Conservation (phyloP, 1,140 invertebrate genomes). For the Periplaneta americana region DNA sequence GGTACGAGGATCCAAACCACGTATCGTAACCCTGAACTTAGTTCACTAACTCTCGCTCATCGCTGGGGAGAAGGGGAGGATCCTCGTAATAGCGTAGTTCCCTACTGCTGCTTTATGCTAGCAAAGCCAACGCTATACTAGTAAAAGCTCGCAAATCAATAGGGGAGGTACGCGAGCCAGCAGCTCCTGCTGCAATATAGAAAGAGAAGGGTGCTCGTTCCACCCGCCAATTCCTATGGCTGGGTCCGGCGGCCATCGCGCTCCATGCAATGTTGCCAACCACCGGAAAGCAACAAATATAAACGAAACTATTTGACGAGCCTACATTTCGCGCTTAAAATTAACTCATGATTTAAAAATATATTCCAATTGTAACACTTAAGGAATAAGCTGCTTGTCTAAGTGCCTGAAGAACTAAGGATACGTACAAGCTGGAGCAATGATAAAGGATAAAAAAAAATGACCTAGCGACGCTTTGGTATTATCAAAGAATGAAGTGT, state of each 20-base stretch:
- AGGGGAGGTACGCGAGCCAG: background rate
- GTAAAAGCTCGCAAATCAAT: background rate
- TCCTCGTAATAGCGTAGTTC: background rate
- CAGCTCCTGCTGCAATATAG: background rate
- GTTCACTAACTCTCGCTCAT: background rate
- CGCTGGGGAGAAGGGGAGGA: background rate
- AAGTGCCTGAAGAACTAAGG: too few relatives aligned
- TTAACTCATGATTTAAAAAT: too few relatives aligned
- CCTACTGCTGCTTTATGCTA: background rate
- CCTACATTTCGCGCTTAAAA: too few relatives aligned
- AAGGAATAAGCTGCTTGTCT: too few relatives aligned
- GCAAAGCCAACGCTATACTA: too few relatives aligned
- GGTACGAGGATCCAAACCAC: background rate
- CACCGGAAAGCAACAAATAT: background rate
- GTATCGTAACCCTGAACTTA: background rate
- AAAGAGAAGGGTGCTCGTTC: background rate
- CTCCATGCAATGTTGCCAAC: background rate
- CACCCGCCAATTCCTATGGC: too few relatives aligned
- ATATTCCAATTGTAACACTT: too few relatives aligned
- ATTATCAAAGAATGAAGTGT: too few relatives aligned
- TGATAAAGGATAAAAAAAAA: too few relatives aligned
- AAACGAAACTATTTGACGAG: too few relatives aligned
- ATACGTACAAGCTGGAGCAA: too few relatives aligned
- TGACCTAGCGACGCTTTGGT: too few relatives aligned
- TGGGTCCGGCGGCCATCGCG: background rate